Base-by-base conservation (phyloP, 2,888 invertebrate genomes). In the Scaptomyza cyrtandrae region DNA sequence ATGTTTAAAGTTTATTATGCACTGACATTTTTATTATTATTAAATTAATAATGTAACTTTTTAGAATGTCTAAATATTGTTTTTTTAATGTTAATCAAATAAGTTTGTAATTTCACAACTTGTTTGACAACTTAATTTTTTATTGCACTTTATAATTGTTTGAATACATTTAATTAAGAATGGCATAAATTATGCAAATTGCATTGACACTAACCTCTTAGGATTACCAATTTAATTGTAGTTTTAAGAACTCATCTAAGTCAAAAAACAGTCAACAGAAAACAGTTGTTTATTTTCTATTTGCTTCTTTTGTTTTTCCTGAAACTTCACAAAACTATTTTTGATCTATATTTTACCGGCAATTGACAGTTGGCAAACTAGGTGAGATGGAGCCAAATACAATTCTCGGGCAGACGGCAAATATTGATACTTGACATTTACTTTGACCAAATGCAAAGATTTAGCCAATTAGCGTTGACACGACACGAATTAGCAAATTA, bases 341-440 rank as follows among this genome's bases (percentile, higher is more conserved):
- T 60, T 45, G 56, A 50, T 49, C 56, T 55, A 52, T 24, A 64
- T 60, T 78, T 73, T 16, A 53, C 68, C 78, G 74, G 78, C 39
- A 68, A 60, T 53, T 69, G 45, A 33, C 48, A 61, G 66, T n/a
- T 52, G 64, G 63, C 39, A 41, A 55, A 48, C 29, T 61, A 46
- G 16, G 24, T 16, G 33, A 44, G 43, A 31, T 35, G 46, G 13
- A 56, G 49, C 46, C 50, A 56, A 29, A 43, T 46, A 61, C 46
- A 52, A 58, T 60, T 60, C 59, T 64, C 54, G 66, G 49, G 33
- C 66, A 52, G 50, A 63, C 75, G 70, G 55, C 45, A 71, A 79
- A 72, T 88, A 80, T 80, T 77, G 83, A 77, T 82, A 86, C 71
- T 77, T 68, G 77, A 83, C 80, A 75, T 83, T 79, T 79, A 61